phyloP scores from a whole-genome alignment of 1,140 invertebrate genomes.

The Bombyx mori region ASM3026992v2 NC_085110.1:7250501-7251000 shows the following conservation, averaged over 20 bases:
- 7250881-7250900: slow-evolving; percentile 59
- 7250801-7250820: slow-evolving; percentile 25
- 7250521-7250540: too few species aligned
- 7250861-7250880: slow-evolving; percentile 56
- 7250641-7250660: slow-evolving; percentile 31
- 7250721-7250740: slow-evolving; percentile 25
- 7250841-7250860: slow-evolving; percentile 52
- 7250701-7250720: slow-evolving; percentile 29
- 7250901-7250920: slow-evolving; percentile 58
- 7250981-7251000: slow-evolving; percentile 9
- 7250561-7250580: slow-evolving; percentile 14
- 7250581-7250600: slow-evolving; percentile 21
- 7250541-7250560: slow-evolving; percentile 4
- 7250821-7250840: slow-evolving; percentile 40
- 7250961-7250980: background rate
- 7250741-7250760: background rate
- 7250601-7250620: slow-evolving; percentile 22
- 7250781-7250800: slow-evolving; percentile 4
- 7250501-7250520: background rate
- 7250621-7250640: slow-evolving; percentile 37
- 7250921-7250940: slow-evolving; percentile 9
- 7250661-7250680: slow-evolving; percentile 40
- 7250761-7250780: background rate
- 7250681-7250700: slow-evolving; percentile 38
- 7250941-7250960: background rate